Percentiles rank a stretch among this genome's conserved stretches.
These are phyloP conservation scores for Psammodynastes pulverulentus DNA, from an alignment of 2,113 vertebrate species.

Conservation along the genomic window DNA sequence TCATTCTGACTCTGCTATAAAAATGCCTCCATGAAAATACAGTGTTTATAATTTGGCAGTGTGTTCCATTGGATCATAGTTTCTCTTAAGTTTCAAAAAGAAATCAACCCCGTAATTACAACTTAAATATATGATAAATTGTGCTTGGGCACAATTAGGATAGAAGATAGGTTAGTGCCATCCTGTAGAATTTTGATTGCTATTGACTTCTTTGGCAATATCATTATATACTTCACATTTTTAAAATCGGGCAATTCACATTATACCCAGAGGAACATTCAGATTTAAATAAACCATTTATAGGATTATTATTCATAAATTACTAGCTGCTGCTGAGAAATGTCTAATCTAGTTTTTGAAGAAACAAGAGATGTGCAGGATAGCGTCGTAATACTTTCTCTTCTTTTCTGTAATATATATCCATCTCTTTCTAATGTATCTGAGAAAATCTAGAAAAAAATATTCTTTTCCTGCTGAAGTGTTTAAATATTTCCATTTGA, in stretches of 20 bases:
- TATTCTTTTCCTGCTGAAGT: not conserved
- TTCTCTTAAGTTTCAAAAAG: conserved; percentile 30
- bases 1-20: conserved; percentile 30
- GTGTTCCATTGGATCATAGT: conserved; percentile 37
- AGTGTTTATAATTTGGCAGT: conserved; percentile 17
- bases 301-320: conserved; percentile 49
- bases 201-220: conserved; percentile 62
- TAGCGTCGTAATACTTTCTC: not conserved
- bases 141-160: conserved; percentile 54
- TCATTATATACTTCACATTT: conserved; percentile 58
- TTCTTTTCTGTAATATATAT: not conserved
- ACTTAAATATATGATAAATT: conserved; percentile 41
- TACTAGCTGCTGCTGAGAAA: conserved; percentile 21
- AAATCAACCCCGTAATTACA: conserved; percentile 50
- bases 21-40: conserved; percentile 48
- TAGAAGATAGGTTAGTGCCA: not conserved
- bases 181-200: conserved; percentile 48
- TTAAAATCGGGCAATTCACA: conserved; percentile 52
- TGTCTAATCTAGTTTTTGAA: not conserved
- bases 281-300: conserved; percentile 64
- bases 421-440: not conserved
- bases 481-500: not conserved
- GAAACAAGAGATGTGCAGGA: not conserved
- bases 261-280: conserved; percentile 21
- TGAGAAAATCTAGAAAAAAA: conserved; percentile 23